Evolutionary conservation across 2,888 invertebrate genomes (phyloP).

Genomic region (Papilio elwesi): DNA sequence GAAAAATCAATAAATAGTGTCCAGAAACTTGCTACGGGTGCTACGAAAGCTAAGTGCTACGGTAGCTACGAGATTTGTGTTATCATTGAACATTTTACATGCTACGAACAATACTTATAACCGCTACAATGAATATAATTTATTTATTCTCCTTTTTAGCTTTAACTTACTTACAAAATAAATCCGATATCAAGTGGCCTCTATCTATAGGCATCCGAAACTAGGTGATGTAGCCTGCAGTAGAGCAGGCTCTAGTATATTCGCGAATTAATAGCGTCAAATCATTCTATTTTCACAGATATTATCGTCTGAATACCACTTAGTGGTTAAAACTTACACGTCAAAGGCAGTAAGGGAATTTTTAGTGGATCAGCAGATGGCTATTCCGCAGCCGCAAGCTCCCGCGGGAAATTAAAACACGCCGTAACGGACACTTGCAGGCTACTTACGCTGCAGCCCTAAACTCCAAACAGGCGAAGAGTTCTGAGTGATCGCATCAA

Average conservation of each 20-base stretch:
- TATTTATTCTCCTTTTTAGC: no score
- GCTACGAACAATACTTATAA: no score
- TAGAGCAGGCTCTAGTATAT: no score
- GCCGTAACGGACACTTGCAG: conserved; percentile 51
- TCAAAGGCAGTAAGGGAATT: neutral
- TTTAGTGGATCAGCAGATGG: neutral
- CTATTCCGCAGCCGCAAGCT: conserved; percentile 49
- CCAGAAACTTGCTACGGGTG: neutral
- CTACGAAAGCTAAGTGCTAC: neutral
- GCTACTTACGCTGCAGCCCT: conserved; percentile 68
- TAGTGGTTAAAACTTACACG: neutral
- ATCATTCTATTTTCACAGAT: no score
- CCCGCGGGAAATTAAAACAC: conserved; percentile 68
- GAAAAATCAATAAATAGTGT: no score
- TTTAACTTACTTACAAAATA: no score
- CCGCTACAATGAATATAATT: no score
- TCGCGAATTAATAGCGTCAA: no score
- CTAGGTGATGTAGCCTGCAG: no score
- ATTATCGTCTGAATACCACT: no score
- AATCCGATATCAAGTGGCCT: no score
- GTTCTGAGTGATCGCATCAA: conserved; percentile 6
- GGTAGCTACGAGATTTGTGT: neutral
- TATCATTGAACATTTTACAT: neutral
- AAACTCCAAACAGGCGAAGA: conserved; percentile 52
- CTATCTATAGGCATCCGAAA: no score